Evolutionary conservation across 2,113 vertebrate genomes (phyloP), one percentile per base, ranked within the genome.

Genomic region (Antechinus flavipes): DNA sequence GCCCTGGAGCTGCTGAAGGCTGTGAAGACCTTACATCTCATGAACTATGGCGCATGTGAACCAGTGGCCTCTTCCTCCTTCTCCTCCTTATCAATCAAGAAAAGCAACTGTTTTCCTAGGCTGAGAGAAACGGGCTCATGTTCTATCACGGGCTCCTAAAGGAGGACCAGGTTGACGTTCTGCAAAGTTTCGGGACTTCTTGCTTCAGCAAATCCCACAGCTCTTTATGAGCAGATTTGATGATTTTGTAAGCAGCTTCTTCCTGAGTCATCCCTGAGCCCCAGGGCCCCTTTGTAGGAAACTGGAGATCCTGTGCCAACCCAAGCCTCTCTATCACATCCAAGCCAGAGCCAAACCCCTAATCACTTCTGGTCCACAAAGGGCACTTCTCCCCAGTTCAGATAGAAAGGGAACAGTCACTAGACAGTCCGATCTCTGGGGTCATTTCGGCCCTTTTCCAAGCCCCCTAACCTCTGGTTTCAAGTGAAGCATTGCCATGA

Each of bases 151-250:
- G 49, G 47, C 89, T 50, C 46, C 19, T 0, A 23, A 90, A 52
- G 46, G 8, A 47, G 0, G 26, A 49, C 52, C 54, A 9, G 12
- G 9, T 0, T 46, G 26, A 8, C 23, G 9, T n/a, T 2, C 0
- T 54, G 47, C 90, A 89, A 54, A 92, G 90, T n/a, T 47, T 25
- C 5, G 52, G 26, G 42, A 12, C 93, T 54, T 56, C 35, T 84
- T 84, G 68, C n/a, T 47, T 56, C 9, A 35, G 50, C 26, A 53
- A 25, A 47, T 53, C 53, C 68, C 92, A 46, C 0, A 27, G 49
- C 30, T 22, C 6, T 89, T 89, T 26, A 1, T 0, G 91, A 16
- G 30, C 55, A 22, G 52, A 8, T 42, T 58, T 23, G 54, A 47
- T 46, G 23, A 4, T 30, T 68, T 12, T 7, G 3, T 53, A 8